Percentiles rank a stretch among this genome's conserved stretches.
Conservation (phyloP, 2,888 invertebrate species). For the Latrodectus elegans region DNA sequence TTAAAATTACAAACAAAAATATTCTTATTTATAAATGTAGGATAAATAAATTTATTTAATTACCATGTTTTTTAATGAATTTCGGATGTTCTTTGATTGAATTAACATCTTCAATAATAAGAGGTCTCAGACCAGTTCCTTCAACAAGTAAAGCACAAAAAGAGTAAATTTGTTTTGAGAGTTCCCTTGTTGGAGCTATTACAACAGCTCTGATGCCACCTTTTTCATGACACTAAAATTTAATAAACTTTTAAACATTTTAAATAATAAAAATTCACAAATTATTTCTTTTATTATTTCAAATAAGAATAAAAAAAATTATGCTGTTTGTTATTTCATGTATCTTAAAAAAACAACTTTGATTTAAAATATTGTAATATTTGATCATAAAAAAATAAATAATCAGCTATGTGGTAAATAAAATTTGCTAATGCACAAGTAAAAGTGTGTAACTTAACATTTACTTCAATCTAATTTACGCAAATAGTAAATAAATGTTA, state of each 20-base stretch:
- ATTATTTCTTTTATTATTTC: too few relatives aligned
- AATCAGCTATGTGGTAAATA: too few relatives aligned
- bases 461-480: too few relatives aligned
- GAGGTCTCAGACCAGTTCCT: slow-evolving; percentile 83
- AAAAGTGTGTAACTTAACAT: too few relatives aligned
- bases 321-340: too few relatives aligned
- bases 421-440: too few relatives aligned
- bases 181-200: slow-evolving; percentile 93
- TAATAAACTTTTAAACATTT: background rate
- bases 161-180: slow-evolving; percentile 86
- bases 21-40: background rate
- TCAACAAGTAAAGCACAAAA: slow-evolving; percentile 80
- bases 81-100: slow-evolving; percentile 83
- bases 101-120: slow-evolving; percentile 85
- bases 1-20: background rate
- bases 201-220: slow-evolving; percentile 90
- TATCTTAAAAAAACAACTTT: too few relatives aligned
- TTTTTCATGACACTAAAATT: slow-evolving; percentile 78
- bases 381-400: too few relatives aligned
- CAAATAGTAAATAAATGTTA: too few relatives aligned
- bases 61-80: slow-evolving; percentile 83
- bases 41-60: slow-evolving; percentile 70
- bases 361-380: too few relatives aligned
- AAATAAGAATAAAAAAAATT: too few relatives aligned
- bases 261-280: background rate